Conservation (phyloP, 2,888 invertebrate species). For the Tachina grossa region DNA sequence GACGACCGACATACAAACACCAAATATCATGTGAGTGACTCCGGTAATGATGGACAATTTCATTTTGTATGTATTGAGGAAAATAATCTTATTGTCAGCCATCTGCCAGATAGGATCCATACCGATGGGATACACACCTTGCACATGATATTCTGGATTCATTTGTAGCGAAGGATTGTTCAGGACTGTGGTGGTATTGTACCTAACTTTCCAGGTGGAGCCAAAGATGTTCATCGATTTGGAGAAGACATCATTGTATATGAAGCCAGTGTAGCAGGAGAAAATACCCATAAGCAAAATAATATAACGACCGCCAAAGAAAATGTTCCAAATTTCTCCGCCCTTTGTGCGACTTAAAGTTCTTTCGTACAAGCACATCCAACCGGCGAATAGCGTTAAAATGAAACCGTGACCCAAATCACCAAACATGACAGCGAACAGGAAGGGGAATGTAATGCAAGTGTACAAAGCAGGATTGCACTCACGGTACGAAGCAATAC, state of each 20-base stretch:
- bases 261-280: conserved; percentile 98
- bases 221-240: conserved; percentile 98
- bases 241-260: conserved; percentile 99
- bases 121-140: conserved; percentile 89
- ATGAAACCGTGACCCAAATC: conserved; percentile 95
- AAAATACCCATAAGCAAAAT: conserved; percentile 98
- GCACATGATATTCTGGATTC: conserved; percentile 85
- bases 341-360: conserved; percentile 88
- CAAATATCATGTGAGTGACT: conserved; percentile 97
- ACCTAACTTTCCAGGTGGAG: conserved; percentile 89
- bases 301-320: conserved; percentile 98
- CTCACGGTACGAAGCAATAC: conserved; percentile 96
- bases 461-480: conserved; percentile 95
- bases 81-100: conserved; percentile 96
- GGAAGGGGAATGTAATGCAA: conserved; percentile 96
- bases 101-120: conserved; percentile 91
- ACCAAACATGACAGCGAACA: conserved; percentile 98
- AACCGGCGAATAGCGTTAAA: conserved; percentile 91
- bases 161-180: conserved; percentile 85
- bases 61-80: conserved; percentile 98
- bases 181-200: conserved; percentile 84
- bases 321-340: conserved; percentile 98
- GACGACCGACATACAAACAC: conserved; percentile 92
- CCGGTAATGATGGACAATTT: conserved; percentile 97
- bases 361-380: conserved; percentile 93